These are phyloP conservation scores for Ispidina lecontei DNA, from an alignment of 2,797 vertebrate species.

Conservation along the genomic window DNA sequence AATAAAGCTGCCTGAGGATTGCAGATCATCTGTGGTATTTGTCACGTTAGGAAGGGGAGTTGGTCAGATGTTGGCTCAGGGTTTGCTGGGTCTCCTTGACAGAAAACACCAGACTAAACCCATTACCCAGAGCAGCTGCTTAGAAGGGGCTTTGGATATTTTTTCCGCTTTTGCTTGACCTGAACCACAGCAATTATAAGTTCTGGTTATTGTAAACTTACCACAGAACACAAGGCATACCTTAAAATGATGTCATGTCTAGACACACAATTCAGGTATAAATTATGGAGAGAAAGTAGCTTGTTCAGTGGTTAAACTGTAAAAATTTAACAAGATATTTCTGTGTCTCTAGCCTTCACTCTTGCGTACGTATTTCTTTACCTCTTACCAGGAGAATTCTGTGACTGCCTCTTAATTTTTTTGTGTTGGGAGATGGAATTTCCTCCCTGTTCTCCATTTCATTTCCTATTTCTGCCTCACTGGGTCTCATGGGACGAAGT, in stretches of 20 bases:
- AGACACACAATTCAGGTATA: conserved; percentile 82
- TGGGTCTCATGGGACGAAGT: background rate
- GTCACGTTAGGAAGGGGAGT: conserved; percentile 28
- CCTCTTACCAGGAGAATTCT: conserved; percentile 61
- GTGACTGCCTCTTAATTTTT: conserved; percentile 61
- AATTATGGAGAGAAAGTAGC: conserved; percentile 77
- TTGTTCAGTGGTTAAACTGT: conserved; percentile 75
- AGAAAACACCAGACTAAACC: conserved; percentile 64
- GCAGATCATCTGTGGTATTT: conserved; percentile 50
- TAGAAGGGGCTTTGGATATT: conserved; percentile 42
- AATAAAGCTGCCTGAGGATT: conserved; percentile 39
- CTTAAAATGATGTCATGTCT: conserved; percentile 83
- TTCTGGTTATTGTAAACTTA: conserved; percentile 79
- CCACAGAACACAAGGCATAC: conserved; percentile 76
- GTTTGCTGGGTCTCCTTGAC: conserved; percentile 69
- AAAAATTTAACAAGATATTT: conserved; percentile 79
- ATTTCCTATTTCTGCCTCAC: conserved; percentile 46
- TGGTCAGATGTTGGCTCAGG: conserved; percentile 35
- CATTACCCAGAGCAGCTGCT: conserved; percentile 66
- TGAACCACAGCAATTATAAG: conserved; percentile 66
- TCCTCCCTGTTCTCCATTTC: conserved; percentile 56
- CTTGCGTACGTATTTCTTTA: conserved; percentile 39
- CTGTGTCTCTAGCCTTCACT: conserved; percentile 67
- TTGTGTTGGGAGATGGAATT: conserved; percentile 43
- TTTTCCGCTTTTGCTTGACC: conserved; percentile 69